Base-by-base conservation (phyloP, 1,140 invertebrate species). In the Trichogramma pretiosum region DNA sequence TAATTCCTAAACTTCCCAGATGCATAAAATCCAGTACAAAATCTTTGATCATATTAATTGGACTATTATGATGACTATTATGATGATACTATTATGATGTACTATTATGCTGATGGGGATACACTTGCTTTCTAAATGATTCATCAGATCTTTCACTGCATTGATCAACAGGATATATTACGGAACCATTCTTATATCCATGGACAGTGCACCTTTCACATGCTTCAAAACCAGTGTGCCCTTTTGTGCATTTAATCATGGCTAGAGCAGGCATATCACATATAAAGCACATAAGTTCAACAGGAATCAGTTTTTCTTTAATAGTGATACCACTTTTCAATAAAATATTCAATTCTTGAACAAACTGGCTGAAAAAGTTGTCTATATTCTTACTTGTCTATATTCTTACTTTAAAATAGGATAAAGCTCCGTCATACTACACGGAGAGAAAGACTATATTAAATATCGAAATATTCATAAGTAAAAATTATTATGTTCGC, bases 1-100 rank as follows among this genome's bases (percentile, higher is more conserved):
- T 43, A 17, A 22, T 28, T 36, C 22, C 33, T 34, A 26, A 14
- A 11, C 50, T 50, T 10, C 46, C 38, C 5, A 56, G 37, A 23
- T 56, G 54, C 54, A 55, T 55, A 11, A 21, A 50, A 48, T 57
- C 50, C 0, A 50, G 19, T 10, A 52, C 14, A 21, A 57, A 56
- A 28, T 9, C 1, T 17, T 35, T 18, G 2, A 51, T 14, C 18
- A 53, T 45, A 40, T 57, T 38, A 13, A 58, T 46, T 4, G 23
- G 30, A 3, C 22, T 33, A 11, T 32, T 53, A 28, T 57, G 56
- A 28, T 57, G 56, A 14, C 52, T 21, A 42, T 10, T 19, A 33
- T 51, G 48, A 13, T 36, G n/a, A n/a, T n/a, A n/a, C n/a, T n/a
- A n/a, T n/a, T n/a, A n/a, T n/a, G n/a, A n/a, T n/a, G n/a, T n/a